Base-by-base conservation (phyloP, 2,113 vertebrate genomes). In the Aspidoscelis tigris region DNA sequence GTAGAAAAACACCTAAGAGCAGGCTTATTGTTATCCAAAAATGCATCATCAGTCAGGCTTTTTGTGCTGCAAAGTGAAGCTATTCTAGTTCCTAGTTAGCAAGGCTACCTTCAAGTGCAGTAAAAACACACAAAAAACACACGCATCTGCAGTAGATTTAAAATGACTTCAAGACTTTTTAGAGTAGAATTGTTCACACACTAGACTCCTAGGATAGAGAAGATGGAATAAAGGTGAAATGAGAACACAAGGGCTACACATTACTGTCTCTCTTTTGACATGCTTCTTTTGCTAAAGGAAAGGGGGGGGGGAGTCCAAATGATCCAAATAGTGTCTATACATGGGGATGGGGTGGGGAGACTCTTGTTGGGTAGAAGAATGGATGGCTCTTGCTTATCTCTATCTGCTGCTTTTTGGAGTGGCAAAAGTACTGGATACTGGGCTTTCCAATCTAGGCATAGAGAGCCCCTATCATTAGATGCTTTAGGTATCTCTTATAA, bases 191-290 rank as follows among this genome's bases (percentile, higher is more conserved):
- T 50, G 47, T 50, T 50, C 47, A 50, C 47, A 6, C 47, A 50
- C 47, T 50, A 50, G 47, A 6, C 47, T 50, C 47, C 58, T 50
- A 50, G 47, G 47, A 5, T 50, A 9, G 47, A 50, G 47, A 50
- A 50, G 47, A 9, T 50, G 47, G 18, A 18, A 18, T 61, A 61
- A 4, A 18, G 12, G 58, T 18, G 58, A 16, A 16, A 61, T 61
- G 58, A 18, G 58, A 89, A 87, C 84, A 83, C 7, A 84, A 61
- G 81, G 70, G 47, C 47, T 9, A 50, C 43, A 89, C 84, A 82
- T 16, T 61, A 61, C 18, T 16, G 12, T 61, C 58, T 18, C 58
- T 18, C 11, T 47, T 24, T 10, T 70, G 64, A 12, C 20, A 61
- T 16, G 58, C 58, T 18, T 61, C 58, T 61, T 61, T 18, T 61